Conservation (phyloP, 2,888 invertebrate species). For the Pollenia griseotomentosa region DNA sequence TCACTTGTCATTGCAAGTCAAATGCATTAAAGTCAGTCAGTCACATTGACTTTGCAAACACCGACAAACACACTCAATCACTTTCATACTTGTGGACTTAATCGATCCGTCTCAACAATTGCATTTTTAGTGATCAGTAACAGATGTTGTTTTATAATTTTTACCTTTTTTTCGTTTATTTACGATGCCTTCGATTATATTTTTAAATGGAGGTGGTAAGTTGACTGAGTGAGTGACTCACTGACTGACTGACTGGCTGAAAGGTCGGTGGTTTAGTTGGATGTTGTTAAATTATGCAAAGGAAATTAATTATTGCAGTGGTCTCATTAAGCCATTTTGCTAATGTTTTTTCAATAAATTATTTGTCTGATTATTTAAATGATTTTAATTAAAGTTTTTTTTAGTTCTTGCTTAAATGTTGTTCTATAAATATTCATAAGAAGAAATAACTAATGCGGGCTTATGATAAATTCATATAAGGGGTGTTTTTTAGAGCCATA, state of each 20-base stretch:
- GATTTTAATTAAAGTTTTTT: constrained; percentile 9
- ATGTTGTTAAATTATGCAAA: constrained; percentile 33
- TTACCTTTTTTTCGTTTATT: constrained; percentile 13
- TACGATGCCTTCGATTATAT: background rate
- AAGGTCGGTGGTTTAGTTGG: background rate
- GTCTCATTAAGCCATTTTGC: constrained; percentile 63
- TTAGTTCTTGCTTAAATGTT: background rate
- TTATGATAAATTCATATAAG: too few relatives aligned
- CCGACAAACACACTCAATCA: background rate
- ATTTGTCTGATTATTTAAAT: constrained; percentile 5
- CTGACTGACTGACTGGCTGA: constrained; percentile 16
- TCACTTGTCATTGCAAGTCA: constrained; percentile 51
- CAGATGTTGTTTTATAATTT: constrained; percentile 53
- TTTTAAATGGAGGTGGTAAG: constrained; percentile 29
- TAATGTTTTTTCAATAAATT: constrained; percentile 40
- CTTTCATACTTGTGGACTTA: constrained; percentile 28
- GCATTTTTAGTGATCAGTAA: constrained; percentile 30
- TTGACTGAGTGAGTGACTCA: background rate
- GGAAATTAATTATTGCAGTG: constrained; percentile 53
- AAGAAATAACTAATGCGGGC: too few relatives aligned
- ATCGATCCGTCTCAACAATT: constrained; percentile 47
- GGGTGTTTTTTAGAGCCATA: too few relatives aligned
- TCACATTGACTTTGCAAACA: constrained; percentile 31
- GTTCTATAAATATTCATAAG: too few relatives aligned
- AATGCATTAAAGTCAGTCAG: constrained; percentile 40